Base-by-base conservation (phyloP, 2,113 vertebrate species). In the Sinocyclocheilus rhinocerous region DNA sequence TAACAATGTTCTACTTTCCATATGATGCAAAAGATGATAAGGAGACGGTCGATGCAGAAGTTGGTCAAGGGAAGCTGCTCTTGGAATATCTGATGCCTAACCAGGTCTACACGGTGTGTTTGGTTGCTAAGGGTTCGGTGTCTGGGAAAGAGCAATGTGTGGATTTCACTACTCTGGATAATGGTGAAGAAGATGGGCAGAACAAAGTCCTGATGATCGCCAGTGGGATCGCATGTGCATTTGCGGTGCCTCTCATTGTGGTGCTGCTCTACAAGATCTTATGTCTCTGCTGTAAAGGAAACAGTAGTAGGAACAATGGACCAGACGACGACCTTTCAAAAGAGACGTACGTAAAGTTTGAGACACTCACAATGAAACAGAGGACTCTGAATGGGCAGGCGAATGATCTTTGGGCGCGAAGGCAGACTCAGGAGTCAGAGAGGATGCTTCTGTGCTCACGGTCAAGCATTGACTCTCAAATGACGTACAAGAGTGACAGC, bases 321-420 rank as follows among this genome's bases (percentile, higher is more conserved):
- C 88, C 91, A 81, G 94, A 94, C 20, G 96, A 98, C 3, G 97
- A 99, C 42, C 94, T 97, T 70, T 94, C 94, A 69, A 97, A 95
- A 87, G 98, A 99, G 85, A 97, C 96, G 1, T 99, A 99, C 1
- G 95, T 99, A 80, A 97, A 96, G 72, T 99, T 99, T 93, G 98
- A 99, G 93, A 98, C 97, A 0, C 92, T 97, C 0, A 96, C 96
- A 0, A 95, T 97, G 90, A 96, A 96, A 80, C 96, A 96, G 88
- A 95, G 95, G 87, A 89, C 94, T 2, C 73, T 92, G 70, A 92
- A 91, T n/a, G 78, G 84, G 24, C 90, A 92, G 81, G 85, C 94
- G 11, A 94, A 94, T 4, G 96, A 98, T 69, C 93, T 97, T 36
- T 99, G 97, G 98, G 91, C 95, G 1, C 92, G 95, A 26, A 95